phyloP scores from a whole-genome alignment of 2,113 vertebrate species.

The Serinus canaria region DNA sequence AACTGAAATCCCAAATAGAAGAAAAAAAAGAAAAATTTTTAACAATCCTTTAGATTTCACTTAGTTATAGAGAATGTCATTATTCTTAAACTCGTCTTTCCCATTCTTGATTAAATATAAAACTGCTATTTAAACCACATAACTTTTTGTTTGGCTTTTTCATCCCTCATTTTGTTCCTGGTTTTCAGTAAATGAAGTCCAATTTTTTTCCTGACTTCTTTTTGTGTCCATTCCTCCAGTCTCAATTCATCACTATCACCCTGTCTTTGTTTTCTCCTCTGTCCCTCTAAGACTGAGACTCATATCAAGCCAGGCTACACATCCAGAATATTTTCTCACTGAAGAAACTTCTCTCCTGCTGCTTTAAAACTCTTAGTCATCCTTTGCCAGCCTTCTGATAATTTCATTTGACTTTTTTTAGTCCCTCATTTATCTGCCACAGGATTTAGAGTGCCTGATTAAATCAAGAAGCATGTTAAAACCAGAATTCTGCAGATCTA shows the following conservation, averaged over 20 bases:
- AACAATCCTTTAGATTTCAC: not conserved
- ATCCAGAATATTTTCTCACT: not conserved
- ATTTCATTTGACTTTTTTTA: not conserved
- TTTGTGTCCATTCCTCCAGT: not conserved
- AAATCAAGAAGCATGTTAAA: not conserved
- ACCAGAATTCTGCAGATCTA: not conserved
- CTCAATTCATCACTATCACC: not conserved
- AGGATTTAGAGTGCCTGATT: not conserved
- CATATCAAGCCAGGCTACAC: not conserved
- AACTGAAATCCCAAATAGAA: not conserved
- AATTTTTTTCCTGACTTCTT: not conserved
- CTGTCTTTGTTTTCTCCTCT: not conserved
- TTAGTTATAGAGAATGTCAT: not conserved
- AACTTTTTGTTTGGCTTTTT: not conserved
- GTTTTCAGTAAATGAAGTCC: not conserved
- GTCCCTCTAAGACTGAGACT: not conserved
- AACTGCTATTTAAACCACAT: not conserved
- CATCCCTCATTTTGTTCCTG: not conserved
- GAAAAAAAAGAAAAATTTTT: not conserved
- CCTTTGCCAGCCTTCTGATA: not conserved
- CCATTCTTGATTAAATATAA: not conserved
- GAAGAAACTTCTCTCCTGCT: not conserved
- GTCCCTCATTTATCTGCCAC: not conserved
- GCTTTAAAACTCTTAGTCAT: not conserved
- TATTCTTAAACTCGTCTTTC: not conserved